phyloP scores from a whole-genome alignment of 2,888 invertebrate genomes.

The Hipparchia semele region DNA sequence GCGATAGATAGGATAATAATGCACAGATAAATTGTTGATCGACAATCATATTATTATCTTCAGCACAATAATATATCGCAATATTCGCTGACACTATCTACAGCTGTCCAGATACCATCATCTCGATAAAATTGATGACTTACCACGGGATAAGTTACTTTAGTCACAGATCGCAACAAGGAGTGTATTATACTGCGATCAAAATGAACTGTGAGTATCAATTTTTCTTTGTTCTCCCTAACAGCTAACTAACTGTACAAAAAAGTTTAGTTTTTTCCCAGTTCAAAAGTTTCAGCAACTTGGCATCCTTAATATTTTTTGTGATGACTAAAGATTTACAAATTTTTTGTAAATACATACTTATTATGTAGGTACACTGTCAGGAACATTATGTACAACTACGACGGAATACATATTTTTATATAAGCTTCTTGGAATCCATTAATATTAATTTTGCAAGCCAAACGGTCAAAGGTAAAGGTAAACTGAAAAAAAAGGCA shows the following conservation, averaged over 20 bases:
- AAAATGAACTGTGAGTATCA: slow-evolving; percentile 72
- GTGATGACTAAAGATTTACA: too few relatives aligned
- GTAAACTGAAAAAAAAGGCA: too few relatives aligned
- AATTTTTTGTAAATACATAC: too few relatives aligned
- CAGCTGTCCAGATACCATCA: slow-evolving; percentile 53
- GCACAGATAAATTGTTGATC: slow-evolving; percentile 59
- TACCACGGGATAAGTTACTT: slow-evolving; percentile 56
- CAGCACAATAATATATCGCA: slow-evolving; percentile 49
- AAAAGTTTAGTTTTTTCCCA: neutral
- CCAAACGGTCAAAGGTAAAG: too few relatives aligned
- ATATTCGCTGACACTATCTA: slow-evolving; percentile 60
- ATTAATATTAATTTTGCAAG: too few relatives aligned
- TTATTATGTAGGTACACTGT: too few relatives aligned
- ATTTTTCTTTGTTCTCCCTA: slow-evolving; percentile 19
- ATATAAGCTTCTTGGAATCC: too few relatives aligned
- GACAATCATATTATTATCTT: slow-evolving; percentile 64
- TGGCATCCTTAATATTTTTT: too few relatives aligned
- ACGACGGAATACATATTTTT: too few relatives aligned
- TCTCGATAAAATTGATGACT: slow-evolving; percentile 73
- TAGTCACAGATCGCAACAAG: slow-evolving; percentile 59
- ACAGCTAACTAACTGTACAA: neutral
- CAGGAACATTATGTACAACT: too few relatives aligned
- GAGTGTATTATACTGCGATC: slow-evolving; percentile 56
- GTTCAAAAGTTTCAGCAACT: neutral
- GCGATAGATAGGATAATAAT: slow-evolving; percentile 35